Evolutionary conservation across 2,888 invertebrate genomes (phyloP).

Genomic region (Cerastis leucographa): DNA sequence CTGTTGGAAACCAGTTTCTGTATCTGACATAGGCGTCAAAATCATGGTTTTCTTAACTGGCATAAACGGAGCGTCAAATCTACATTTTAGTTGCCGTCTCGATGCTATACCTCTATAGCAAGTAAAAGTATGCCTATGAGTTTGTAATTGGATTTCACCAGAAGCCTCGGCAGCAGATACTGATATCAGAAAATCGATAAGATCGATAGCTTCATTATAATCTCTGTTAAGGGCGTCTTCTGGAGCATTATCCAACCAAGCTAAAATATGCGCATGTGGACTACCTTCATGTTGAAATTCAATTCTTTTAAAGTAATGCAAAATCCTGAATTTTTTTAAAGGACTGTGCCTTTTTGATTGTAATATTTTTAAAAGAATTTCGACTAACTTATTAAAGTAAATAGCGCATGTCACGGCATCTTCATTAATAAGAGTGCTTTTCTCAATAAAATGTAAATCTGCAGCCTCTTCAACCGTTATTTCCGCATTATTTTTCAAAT

Average conservation of each 20-base stretch:
- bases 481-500: constrained; percentile 8
- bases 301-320: constrained; percentile 8
- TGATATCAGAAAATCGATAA: constrained; percentile 12
- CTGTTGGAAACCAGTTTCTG: constrained; percentile 37
- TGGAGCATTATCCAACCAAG: constrained; percentile 12
- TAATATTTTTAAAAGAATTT: neutral
- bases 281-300: constrained; percentile 12
- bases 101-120: constrained; percentile 6
- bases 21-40: constrained; percentile 24
- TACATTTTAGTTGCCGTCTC: constrained; percentile 8
- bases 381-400: constrained; percentile 6
- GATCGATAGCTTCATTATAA: constrained; percentile 11
- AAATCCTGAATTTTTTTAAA: neutral
- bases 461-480: constrained; percentile 9
- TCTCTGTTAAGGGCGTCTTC: neutral
- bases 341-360: neutral
- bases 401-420: constrained; percentile 8
- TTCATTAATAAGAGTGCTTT: constrained; percentile 7
- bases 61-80: constrained; percentile 9
- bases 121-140: constrained; percentile 10
- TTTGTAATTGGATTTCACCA: constrained; percentile 6
- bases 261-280: constrained; percentile 6
- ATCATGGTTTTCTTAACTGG: constrained; percentile 29
- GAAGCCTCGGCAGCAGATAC: constrained; percentile 13
- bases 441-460: constrained; percentile 15